A percentile compares a stretch with the other conserved stretches of the same genome.
phyloP scores from a whole-genome alignment of 1,140 invertebrate species.

The Akabosia matsudoensis region DNA sequence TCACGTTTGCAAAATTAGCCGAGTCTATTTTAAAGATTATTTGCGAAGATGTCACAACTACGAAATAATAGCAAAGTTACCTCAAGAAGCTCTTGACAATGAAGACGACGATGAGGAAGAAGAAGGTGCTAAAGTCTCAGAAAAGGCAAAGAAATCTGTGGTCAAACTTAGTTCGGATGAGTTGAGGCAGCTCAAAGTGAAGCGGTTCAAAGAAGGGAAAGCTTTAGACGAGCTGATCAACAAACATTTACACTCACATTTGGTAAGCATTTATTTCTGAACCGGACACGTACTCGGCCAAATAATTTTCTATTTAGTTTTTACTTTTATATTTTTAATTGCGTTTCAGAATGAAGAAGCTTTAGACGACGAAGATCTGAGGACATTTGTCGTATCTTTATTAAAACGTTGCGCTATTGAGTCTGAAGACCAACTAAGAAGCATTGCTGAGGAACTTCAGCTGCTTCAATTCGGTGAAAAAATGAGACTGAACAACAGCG shows the following conservation, averaged over 20 bases:
- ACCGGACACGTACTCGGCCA: no score
- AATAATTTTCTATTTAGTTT: not conserved
- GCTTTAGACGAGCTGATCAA: conserved; percentile 68
- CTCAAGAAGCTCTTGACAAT: conserved; percentile 57
- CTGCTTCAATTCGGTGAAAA: conserved; percentile 59
- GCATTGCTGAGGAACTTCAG: conserved; percentile 46
- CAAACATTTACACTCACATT: conserved; percentile 57
- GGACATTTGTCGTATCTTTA: conserved; percentile 77
- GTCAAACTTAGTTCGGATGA: conserved; percentile 53
- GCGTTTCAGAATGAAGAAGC: conserved; percentile 61
- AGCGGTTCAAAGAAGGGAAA: conserved; percentile 74
- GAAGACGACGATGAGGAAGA: conserved; percentile 44
- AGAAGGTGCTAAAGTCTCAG: not conserved
- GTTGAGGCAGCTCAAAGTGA: conserved; percentile 69
- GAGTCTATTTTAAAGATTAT: conserved; percentile 83
- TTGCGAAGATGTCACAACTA: conserved; percentile 74
- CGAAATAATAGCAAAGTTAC: conserved; percentile 56
- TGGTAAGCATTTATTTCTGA: conserved; percentile 42
- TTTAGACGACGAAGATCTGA: conserved; percentile 71
- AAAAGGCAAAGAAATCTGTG: conserved; percentile 49
- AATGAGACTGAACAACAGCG: conserved; percentile 47
- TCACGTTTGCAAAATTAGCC: conserved; percentile 67
- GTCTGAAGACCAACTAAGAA: conserved; percentile 71
- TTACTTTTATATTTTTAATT: conserved; percentile 51
- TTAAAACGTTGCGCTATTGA: conserved; percentile 71